phyloP scores from a whole-genome alignment of 2,797 vertebrate genomes.

The Eulemur coronatus region DNA sequence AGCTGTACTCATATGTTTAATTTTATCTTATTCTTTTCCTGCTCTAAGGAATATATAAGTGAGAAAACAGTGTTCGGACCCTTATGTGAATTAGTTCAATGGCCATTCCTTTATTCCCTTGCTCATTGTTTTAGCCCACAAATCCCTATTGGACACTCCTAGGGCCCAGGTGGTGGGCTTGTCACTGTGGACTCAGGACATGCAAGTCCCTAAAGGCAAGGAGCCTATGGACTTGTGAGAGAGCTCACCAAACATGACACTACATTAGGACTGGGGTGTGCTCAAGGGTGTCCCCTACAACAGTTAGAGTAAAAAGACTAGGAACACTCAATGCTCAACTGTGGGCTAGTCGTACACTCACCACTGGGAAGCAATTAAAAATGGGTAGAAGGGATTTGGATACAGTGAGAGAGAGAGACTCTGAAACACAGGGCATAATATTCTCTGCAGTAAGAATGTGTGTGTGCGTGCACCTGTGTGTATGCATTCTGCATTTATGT shows the following conservation, averaged over 20 bases:
- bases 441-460: not conserved
- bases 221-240: not conserved
- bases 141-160: not conserved
- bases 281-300: not conserved
- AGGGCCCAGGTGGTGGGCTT: not conserved
- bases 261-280: not conserved
- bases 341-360: too few species aligned
- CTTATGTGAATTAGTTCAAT: not conserved
- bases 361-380: not conserved
- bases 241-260: not conserved
- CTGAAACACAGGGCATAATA: not conserved
- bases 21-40: not conserved
- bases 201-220: not conserved
- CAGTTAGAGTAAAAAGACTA: not conserved
- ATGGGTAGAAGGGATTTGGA: not conserved
- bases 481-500: not conserved
- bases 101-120: not conserved
- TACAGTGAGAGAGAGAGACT: not conserved
- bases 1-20: not conserved
- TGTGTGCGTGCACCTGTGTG: not conserved
- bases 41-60: not conserved
- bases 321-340: not conserved
- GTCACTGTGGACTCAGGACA: not conserved
- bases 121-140: not conserved
- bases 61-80: not conserved